Base-by-base conservation (phyloP, 2,888 invertebrate genomes). In the Stegophylla sp. region DNA sequence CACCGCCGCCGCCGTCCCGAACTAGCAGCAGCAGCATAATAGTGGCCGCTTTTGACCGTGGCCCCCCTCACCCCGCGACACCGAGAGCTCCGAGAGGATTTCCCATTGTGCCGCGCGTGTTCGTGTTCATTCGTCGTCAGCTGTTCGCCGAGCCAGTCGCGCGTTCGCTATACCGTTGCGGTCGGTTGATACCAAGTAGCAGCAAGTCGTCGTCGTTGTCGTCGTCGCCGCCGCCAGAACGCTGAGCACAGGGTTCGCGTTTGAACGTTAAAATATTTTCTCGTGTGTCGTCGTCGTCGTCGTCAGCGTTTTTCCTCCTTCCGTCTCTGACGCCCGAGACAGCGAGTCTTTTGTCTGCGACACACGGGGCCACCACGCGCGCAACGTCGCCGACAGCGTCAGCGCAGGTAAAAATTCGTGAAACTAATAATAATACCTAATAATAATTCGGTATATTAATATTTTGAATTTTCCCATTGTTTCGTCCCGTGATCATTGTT, bases 81-180 rank as follows among this genome's bases (percentile, higher is more conserved):
- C 20, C 13, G 10, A 2, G 41, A 20, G 0, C 51, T 15, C 17
- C 56, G 41, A 74, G 63, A 74, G 48, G 74, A 74, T 74, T 74
- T 63, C 61, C 74, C 74, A 63, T 51, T 51, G 74, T 48, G 61
- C 63, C 48, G 69, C 45, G 77, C 67, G 59, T 66, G 77, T 76
- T 75, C 56, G 66, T 76, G 66, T 76, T 76, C 66, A 66, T 66
- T 76, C 64, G 64, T 76, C 64, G 64, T 76, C 66, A 76, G 76
- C 76, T 66, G 64, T 76, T 76, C 28, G 56, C 43, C 43, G 51
- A 17, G 23, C 17, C 1, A 48, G 74, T 63, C 74, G 63, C 34
- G 74, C 20, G 63, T 61, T 10, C 48, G 4, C 10, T 13, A 20
- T 20, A 4, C 12, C 43, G 43, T 20, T 26, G 71, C 71, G 71